Evolutionary conservation across 1,140 invertebrate genomes (phyloP), one percentile per base, ranked within the genome.

Genomic region (Maconellicoccus hirsutus): DNA sequence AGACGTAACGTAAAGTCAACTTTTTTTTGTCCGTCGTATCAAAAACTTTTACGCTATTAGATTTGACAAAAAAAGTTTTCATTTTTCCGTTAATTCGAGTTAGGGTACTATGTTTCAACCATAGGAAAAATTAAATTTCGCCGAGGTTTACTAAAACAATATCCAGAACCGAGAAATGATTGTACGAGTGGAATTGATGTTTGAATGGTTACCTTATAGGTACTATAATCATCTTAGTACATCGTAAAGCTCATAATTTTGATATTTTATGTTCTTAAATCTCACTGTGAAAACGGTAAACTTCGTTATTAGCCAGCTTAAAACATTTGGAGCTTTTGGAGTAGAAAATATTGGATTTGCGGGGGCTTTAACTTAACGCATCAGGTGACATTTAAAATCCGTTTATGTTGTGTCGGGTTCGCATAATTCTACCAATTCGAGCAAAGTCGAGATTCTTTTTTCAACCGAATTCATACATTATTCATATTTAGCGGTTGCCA

Each of bases 361-460:
- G 4, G 42, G 6, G 42, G 42, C n/a, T 52, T 52, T 8, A 16
- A 52, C 42, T 52, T 52, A 52, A 52, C 42, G 42, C 42, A 52
- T 52, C 42, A 52, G 42, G 42, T 52, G 42, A 52, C 42, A 52
- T 52, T 52, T 52, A 52, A 52, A 52, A 52, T 52, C 42, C 42
- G 29, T 52, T 52, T 19, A 52, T 16, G 12, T 52, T 16, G 42
- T 52, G 2, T 52, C 42, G 42, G 2, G 42, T 52, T 19, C 42
- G 42, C 42, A 52, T 52, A 52, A 52, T 52, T 52, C 42, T 19
- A 19, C 42, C 42, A 52, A 52, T 52, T 16, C 42, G 42, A 52
- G 42, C 42, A 52, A 52, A 2, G 42, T 16, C n/a, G 42, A 52
- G n/a, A 16, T 52, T 52, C 42, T 52, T 52, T n/a, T 52, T 33